phyloP scores from a whole-genome alignment of 2,797 vertebrate genomes.

The Hafferia zeledoni region DNA sequence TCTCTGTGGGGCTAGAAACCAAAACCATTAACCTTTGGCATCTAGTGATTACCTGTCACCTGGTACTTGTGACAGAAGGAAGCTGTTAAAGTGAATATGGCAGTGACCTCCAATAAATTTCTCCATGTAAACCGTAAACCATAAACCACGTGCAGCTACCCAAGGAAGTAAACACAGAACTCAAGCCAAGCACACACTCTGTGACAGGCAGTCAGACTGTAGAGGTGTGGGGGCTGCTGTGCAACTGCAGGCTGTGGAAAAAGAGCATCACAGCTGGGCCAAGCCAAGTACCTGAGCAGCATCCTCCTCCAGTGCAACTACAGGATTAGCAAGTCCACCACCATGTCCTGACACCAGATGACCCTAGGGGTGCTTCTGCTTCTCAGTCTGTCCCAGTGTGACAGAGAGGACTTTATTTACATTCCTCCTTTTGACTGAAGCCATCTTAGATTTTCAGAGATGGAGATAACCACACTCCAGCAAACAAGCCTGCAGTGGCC shows the following conservation, averaged over 20 bases:
- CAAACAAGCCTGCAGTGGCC: background rate
- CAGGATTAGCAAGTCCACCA: background rate
- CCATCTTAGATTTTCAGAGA: background rate
- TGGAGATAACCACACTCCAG: background rate
- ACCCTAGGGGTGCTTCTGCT: background rate
- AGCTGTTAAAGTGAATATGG: background rate
- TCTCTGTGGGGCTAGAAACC: background rate
- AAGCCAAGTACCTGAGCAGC: rapidly evolving
- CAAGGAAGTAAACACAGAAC: background rate
- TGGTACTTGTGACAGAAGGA: background rate
- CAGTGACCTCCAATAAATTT: background rate
- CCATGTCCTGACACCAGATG: background rate
- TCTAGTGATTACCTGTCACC: rapidly evolving
- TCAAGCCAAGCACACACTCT: rapidly evolving
- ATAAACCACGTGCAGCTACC: rapidly evolving
- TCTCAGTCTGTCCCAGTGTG: background rate
- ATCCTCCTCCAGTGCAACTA: background rate
- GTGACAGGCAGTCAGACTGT: rapidly evolving
- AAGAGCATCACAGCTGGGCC: background rate
- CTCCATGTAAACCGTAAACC: rapidly evolving
- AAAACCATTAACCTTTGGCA: background rate
- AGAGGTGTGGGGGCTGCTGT: background rate
- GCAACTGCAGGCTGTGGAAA: background rate
- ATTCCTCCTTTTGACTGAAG: background rate
- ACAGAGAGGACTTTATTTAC: background rate